A percentile compares a stretch with the other conserved stretches of the same genome.
Conservation (phyloP, 2,797 vertebrate genomes). For the Dallia pectoralis region DNA sequence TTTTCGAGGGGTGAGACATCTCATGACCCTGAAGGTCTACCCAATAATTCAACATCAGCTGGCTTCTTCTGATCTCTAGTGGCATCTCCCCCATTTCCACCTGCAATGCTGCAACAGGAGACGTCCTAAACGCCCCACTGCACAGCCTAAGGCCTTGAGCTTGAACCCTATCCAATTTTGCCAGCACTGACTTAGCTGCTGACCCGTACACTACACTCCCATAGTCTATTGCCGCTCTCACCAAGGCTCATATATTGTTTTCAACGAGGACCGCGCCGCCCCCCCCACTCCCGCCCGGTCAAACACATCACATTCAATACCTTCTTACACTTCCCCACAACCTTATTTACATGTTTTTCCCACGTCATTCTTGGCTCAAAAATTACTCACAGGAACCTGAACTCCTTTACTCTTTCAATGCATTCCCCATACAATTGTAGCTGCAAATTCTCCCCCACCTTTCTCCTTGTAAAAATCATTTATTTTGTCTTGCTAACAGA, state of each 20-base stretch:
- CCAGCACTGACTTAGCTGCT: too few species aligned
- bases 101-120: too few species aligned
- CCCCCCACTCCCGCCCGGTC: neutral
- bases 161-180: too few species aligned
- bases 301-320: slow-evolving; percentile 16
- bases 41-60: too few species aligned
- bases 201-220: slow-evolving; percentile 1
- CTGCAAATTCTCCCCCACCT: neutral
- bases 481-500: too few species aligned
- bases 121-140: too few species aligned
- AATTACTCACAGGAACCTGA: slow-evolving; percentile 8
- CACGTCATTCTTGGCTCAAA: slow-evolving; percentile 6
- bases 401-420: neutral
- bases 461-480: neutral
- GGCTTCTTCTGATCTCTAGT: too few species aligned
- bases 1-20: too few species aligned
- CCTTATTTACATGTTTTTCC: neutral
- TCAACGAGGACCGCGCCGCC: neutral
- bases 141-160: too few species aligned
- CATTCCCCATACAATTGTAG: too few species aligned
- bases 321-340: neutral
- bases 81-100: too few species aligned
- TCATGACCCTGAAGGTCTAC: too few species aligned
- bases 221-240: slow-evolving; percentile 1
- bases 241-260: neutral